phyloP scores from a whole-genome alignment of 1,140 invertebrate genomes.

The Antheraea mylitta region DNA sequence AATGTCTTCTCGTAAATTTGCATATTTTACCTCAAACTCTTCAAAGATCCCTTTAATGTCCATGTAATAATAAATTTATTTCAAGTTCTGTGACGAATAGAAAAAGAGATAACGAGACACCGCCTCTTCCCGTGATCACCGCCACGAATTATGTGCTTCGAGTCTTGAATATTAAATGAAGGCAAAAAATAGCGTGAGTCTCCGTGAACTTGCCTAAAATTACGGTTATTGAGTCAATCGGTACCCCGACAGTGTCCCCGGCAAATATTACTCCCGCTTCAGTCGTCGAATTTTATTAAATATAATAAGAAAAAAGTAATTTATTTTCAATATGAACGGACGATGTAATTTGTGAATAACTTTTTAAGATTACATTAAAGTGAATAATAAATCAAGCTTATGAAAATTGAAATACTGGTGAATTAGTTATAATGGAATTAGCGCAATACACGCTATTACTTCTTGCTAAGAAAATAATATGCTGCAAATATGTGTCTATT shows the following conservation, averaged over 20 bases:
- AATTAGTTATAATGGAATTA: not conserved
- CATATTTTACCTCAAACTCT: slow-evolving; percentile 29
- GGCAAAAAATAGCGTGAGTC: slow-evolving; percentile 37
- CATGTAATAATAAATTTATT: slow-evolving; percentile 40
- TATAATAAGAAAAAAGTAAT: slow-evolving; percentile 17
- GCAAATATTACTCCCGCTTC: slow-evolving; percentile 23
- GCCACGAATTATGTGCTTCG: slow-evolving; percentile 55
- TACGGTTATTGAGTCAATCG: slow-evolving; percentile 52
- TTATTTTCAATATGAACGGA: slow-evolving; percentile 34
- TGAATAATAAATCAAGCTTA: not conserved
- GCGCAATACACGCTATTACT: too few species aligned
- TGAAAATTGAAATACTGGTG: not conserved
- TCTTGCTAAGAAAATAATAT: too few species aligned
- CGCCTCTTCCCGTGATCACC: slow-evolving; percentile 48
- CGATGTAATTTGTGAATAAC: slow-evolving; percentile 11
- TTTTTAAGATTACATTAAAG: slow-evolving; percentile 11
- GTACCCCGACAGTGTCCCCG: slow-evolving; percentile 33
- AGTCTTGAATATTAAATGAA: slow-evolving; percentile 54
- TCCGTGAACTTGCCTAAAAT: slow-evolving; percentile 48
- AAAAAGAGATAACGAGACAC: slow-evolving; percentile 40
- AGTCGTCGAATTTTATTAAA: slow-evolving; percentile 32
- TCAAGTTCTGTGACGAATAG: slow-evolving; percentile 44
- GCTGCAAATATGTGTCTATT: too few species aligned
- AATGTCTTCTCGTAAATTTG: slow-evolving; percentile 22
- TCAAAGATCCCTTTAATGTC: slow-evolving; percentile 34